Conservation (phyloP, 2,113 vertebrate species). For the Pluvialis apricaria region DNA sequence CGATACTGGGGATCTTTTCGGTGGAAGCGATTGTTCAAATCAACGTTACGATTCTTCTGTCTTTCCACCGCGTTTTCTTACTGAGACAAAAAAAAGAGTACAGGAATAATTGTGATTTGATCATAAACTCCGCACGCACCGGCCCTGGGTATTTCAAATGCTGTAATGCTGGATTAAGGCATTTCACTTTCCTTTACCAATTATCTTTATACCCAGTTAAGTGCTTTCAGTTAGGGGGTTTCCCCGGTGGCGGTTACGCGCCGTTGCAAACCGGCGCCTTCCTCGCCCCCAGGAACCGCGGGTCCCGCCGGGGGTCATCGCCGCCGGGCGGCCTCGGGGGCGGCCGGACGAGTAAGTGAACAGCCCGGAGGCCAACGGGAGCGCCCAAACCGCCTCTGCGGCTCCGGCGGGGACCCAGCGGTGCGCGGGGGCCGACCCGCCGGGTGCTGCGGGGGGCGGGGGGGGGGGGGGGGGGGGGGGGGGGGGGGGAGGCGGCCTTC, state of each 20-base stretch:
- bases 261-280: neutral
- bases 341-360: fast-evolving
- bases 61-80: neutral
- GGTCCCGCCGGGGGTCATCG: neutral
- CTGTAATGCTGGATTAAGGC: neutral
- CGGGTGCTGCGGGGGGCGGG: too few relatives aligned
- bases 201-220: too few relatives aligned
- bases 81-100: neutral
- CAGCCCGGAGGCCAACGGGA: neutral
- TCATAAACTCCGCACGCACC: neutral
- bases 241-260: neutral
- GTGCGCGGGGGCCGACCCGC: neutral
- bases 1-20: neutral
- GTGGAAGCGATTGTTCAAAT: neutral
- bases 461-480: too few relatives aligned
- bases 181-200: neutral
- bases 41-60: fast-evolving
- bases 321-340: neutral
- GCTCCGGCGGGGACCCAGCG: neutral
- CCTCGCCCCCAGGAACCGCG: too few relatives aligned
- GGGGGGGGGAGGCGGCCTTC: too few relatives aligned
- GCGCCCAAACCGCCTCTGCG: fast-evolving
- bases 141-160: neutral
- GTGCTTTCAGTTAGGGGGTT: fast-evolving
- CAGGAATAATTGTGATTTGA: neutral